A percentile compares a stretch with the other conserved stretches of the same genome.
phyloP scores from a whole-genome alignment of 2,888 invertebrate species.

The Lydus trimaculatus region DNA sequence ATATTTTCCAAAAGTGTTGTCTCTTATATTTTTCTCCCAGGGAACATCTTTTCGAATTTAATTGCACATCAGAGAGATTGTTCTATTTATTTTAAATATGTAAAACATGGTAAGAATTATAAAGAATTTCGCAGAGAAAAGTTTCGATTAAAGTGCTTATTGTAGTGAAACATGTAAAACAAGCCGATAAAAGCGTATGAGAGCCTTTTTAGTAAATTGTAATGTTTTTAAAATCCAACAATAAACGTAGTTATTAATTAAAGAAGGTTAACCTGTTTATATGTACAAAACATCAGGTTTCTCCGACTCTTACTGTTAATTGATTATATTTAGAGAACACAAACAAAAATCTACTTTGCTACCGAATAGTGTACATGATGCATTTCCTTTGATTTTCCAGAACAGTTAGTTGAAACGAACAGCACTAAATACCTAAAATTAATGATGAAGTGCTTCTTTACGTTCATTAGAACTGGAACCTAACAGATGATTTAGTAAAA shows the following conservation, averaged over 20 bases:
- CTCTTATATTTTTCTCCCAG: too few species aligned
- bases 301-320: not conserved
- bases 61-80: too few species aligned
- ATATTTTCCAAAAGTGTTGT: too few species aligned
- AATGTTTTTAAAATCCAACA: not conserved
- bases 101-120: too few species aligned
- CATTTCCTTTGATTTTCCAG: not conserved
- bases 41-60: too few species aligned
- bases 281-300: not conserved
- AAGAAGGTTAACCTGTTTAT: not conserved
- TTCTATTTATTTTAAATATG: too few species aligned
- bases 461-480: not conserved
- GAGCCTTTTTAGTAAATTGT: not conserved
- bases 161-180: not conserved
- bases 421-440: not conserved
- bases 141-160: not conserved
- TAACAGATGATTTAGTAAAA: too few species aligned
- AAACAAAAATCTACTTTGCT: not conserved
- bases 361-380: not conserved
- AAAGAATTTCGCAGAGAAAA: too few species aligned
- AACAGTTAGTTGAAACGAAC: not conserved
- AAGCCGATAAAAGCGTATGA: not conserved
- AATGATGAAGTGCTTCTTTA: not conserved
- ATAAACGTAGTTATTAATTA: not conserved
- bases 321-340: not conserved